phyloP scores from a whole-genome alignment of 2,113 vertebrate genomes.

The Seriola dumerili region DNA sequence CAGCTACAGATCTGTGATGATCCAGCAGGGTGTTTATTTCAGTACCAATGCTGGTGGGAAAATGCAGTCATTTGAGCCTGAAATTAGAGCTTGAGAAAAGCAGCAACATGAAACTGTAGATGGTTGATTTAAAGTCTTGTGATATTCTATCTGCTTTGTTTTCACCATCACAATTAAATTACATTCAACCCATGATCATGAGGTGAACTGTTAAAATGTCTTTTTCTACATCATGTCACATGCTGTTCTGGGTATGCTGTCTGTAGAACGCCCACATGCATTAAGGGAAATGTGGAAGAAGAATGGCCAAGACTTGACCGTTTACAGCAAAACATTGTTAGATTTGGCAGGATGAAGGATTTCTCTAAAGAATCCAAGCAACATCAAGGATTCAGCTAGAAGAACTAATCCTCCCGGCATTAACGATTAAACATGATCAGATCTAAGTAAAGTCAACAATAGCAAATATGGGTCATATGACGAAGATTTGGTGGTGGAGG shows the following conservation, averaged over 20 bases:
- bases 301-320: too few relatives aligned
- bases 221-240: background rate
- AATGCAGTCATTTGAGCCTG: conserved; percentile 30
- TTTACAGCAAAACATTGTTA: too few relatives aligned
- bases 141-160: background rate
- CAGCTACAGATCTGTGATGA: conserved; percentile 43
- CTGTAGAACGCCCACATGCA: background rate
- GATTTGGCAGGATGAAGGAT: too few relatives aligned
- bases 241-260: background rate
- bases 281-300: background rate
- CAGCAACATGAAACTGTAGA: background rate
- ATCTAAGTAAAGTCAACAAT: background rate
- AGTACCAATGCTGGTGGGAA: conserved; percentile 45
- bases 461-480: background rate
- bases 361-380: background rate
- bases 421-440: background rate
- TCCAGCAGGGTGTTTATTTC: conserved; percentile 32
- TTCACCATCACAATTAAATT: background rate
- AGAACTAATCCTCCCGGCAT: background rate
- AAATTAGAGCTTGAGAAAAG: conserved; percentile 21
- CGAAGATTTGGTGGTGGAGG: background rate
- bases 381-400: background rate
- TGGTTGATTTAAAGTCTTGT: background rate
- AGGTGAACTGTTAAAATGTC: background rate
- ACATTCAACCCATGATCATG: background rate